These are phyloP conservation scores for Scolanthus callimorphus DNA, from an alignment of 92 coral and sea anemone genomes.

Conservation along the genomic window DNA sequence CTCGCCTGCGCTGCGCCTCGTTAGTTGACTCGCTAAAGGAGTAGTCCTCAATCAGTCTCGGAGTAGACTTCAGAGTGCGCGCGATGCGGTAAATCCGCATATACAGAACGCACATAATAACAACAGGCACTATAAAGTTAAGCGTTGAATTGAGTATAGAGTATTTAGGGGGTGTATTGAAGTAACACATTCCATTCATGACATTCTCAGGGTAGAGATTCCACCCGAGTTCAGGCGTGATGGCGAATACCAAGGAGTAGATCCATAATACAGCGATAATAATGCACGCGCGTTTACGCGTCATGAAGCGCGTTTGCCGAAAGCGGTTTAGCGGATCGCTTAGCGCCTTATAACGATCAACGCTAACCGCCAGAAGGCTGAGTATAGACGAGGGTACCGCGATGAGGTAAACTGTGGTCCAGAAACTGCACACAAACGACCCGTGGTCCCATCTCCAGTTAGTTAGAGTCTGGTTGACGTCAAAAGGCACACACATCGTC, in stretches of 20 bases:
- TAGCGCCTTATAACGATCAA: conserved; percentile 89
- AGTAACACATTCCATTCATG: conserved; percentile 25
- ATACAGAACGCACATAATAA: conserved; percentile 73
- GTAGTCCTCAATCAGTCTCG: conserved; percentile 4
- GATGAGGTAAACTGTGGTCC: conserved; percentile 84
- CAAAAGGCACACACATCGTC: conserved; percentile 78
- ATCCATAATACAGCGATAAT: conserved; percentile 73
- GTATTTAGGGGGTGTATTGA: conserved; percentile 64
- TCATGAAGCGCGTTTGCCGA: conserved; percentile 70
- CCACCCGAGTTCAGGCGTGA: conserved; percentile 91
- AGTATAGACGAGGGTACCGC: conserved; percentile 93
- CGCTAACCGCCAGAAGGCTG: conserved; percentile 82
- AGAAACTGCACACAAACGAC: conserved; percentile 53
- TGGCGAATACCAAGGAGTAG: conserved; percentile 73
- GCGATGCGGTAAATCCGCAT: conserved; percentile 62
- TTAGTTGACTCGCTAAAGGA: conserved; percentile 19
- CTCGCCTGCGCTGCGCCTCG: conserved; percentile 9
- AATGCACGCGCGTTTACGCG: conserved; percentile 65
- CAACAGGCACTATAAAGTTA: conserved; percentile 79
- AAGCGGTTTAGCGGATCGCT: conserved; percentile 77
- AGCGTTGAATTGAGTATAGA: conserved; percentile 80
- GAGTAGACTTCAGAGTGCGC: conserved; percentile 18
- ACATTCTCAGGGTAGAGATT: conserved; percentile 37
- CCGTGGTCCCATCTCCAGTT: conserved; percentile 70
- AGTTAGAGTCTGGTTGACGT: conserved; percentile 62